Evolutionary conservation across 2,888 invertebrate species (phyloP).

Genomic region (Cosmorhoe ocellata): DNA sequence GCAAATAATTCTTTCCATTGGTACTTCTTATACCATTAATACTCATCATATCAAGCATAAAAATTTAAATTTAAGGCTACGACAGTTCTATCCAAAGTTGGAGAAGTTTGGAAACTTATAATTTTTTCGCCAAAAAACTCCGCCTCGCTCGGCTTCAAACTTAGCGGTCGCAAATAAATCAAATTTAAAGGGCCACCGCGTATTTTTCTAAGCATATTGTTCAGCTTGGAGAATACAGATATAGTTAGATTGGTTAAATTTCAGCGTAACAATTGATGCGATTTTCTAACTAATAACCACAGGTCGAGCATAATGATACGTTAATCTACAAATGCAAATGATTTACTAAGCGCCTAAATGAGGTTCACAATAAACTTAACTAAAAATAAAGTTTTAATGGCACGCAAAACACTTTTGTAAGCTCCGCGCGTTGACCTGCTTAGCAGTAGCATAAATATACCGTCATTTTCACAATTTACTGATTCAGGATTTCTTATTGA

Average conservation of each 20-base stretch:
- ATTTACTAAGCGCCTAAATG: too few species aligned
- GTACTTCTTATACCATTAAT: too few species aligned
- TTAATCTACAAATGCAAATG: too few species aligned
- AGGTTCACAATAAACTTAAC: too few species aligned
- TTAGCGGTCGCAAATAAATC: conserved; percentile 46
- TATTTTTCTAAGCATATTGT: conserved; percentile 35
- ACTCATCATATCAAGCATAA: conserved; percentile 21
- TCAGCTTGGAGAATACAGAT: conserved; percentile 38
- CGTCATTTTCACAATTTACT: too few species aligned
- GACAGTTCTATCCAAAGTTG: conserved; percentile 30
- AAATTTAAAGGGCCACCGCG: conserved; percentile 42
- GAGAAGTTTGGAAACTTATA: conserved; percentile 32
- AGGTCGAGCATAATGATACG: too few species aligned
- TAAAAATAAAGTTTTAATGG: conserved; percentile 26
- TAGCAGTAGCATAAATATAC: not conserved
- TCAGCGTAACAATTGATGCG: conserved; percentile 37
- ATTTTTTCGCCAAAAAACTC: conserved; percentile 38
- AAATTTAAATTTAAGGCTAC: conserved; percentile 28
- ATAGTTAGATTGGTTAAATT: conserved; percentile 41
- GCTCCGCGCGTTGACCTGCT: not conserved
- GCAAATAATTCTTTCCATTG: too few species aligned
- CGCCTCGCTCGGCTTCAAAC: conserved; percentile 42
- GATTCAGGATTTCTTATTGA: too few species aligned
- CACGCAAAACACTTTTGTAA: conserved; percentile 22
- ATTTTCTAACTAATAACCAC: conserved; percentile 30